phyloP scores from a whole-genome alignment of 2,797 vertebrate species.

The Rhinatrema bivittatum region DNA sequence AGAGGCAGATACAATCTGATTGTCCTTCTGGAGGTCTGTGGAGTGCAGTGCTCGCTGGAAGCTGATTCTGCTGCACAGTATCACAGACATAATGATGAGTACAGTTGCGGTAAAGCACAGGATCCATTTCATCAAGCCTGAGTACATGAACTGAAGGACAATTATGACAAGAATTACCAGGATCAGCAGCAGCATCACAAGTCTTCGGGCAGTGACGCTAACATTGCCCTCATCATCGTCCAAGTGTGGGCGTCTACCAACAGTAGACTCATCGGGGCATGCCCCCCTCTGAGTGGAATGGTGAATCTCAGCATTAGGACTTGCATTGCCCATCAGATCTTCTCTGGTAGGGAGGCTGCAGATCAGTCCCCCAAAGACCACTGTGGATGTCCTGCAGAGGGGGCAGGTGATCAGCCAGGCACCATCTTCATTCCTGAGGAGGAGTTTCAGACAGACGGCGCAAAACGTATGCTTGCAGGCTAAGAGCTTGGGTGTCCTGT shows the following conservation, averaged over 20 bases:
- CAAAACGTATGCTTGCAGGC: conserved; percentile 57
- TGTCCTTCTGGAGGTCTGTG: conserved; percentile 28
- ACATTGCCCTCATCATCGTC: conserved; percentile 1
- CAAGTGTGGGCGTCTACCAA: accelerated
- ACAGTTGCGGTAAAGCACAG: conserved; percentile 32
- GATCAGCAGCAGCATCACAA: conserved; percentile 43
- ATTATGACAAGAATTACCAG: conserved; percentile 38
- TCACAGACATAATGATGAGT: conserved; percentile 34
- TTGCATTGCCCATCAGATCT: neutral
- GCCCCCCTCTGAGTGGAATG: conserved; percentile 9
- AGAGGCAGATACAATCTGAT: conserved; percentile 28
- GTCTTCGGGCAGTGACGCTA: conserved; percentile 30
- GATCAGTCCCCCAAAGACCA: conserved; percentile 51
- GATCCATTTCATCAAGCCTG: conserved; percentile 40
- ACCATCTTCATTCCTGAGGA: conserved; percentile 30
- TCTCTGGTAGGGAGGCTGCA: conserved; percentile 44
- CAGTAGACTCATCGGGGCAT: neutral
- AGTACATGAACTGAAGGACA: conserved; percentile 50
- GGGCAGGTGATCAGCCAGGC: conserved; percentile 54
- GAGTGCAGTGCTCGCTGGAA: neutral
- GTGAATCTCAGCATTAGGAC: neutral
- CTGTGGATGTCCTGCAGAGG: conserved; percentile 46
- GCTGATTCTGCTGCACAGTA: conserved; percentile 36
- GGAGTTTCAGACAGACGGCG: conserved; percentile 48
- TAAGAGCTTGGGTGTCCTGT: conserved; percentile 49